Evolutionary conservation across 2,113 vertebrate genomes (phyloP).

Genomic region (Gymnarchus niloticus): DNA sequence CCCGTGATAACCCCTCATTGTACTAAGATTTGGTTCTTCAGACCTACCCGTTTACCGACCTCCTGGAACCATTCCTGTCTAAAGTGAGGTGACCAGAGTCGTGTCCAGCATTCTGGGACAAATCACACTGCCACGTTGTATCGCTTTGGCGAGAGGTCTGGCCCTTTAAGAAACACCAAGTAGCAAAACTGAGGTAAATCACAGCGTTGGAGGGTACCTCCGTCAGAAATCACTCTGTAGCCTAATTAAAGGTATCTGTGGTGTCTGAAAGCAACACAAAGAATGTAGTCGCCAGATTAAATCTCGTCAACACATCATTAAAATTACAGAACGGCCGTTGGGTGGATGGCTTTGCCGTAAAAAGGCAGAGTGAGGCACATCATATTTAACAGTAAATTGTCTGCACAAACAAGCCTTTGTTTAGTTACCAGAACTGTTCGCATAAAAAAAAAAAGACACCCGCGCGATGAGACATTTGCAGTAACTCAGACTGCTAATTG

Average conservation of each 20-base stretch:
- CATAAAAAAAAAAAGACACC: background rate
- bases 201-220: background rate
- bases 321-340: background rate
- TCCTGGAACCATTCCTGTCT: background rate
- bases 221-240: background rate
- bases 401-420: background rate
- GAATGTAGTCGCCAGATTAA: background rate
- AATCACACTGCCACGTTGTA: background rate
- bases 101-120: background rate
- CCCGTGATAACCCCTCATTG: background rate
- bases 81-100: background rate
- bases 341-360: background rate
- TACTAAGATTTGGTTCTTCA: background rate
- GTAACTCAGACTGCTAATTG: background rate
- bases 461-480: background rate
- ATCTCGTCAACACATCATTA: background rate
- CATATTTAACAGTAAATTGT: slow-evolving; percentile 5
- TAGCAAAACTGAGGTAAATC: background rate
- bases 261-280: background rate
- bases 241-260: background rate
- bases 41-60: background rate
- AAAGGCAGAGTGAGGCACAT: background rate
- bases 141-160: background rate
- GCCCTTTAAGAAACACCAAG: background rate
- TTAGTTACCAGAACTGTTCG: background rate